phyloP scores from a whole-genome alignment of 2,888 invertebrate genomes.

The Acanthosoma haemorrhoidale region DNA sequence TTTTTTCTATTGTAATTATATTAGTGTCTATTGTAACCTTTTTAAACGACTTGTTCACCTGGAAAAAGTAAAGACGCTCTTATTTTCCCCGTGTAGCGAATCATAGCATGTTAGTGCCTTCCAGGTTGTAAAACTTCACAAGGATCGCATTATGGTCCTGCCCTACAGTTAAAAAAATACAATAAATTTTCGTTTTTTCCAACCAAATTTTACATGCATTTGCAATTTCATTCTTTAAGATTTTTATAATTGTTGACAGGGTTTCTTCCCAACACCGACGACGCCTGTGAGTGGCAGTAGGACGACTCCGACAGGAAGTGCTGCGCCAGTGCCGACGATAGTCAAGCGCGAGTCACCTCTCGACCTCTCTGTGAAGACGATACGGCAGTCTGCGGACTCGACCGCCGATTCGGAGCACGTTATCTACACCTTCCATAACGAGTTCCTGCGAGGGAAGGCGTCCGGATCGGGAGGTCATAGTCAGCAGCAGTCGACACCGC shows the following conservation, averaged over 20 bases:
- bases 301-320: neutral
- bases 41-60: neutral
- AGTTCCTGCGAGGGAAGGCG: constrained; percentile 46
- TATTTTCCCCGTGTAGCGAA: too few species aligned
- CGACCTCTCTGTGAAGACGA: constrained; percentile 83
- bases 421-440: constrained; percentile 37
- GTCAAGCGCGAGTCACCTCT: constrained; percentile 69
- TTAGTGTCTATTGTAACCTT: neutral
- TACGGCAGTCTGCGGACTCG: constrained; percentile 81
- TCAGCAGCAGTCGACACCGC: constrained; percentile 27
- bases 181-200: too few species aligned
- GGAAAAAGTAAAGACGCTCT: too few species aligned
- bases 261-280: neutral
- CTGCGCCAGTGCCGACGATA: neutral
- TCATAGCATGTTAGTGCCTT: too few species aligned
- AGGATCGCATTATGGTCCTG: too few species aligned
- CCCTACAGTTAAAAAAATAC: too few species aligned
- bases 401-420: constrained; percentile 50
- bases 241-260: constrained; percentile 8
- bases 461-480: constrained; percentile 32
- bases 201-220: too few species aligned
- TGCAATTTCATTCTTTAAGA: too few species aligned
- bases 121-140: too few species aligned
- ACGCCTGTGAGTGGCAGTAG: neutral
- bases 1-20: neutral